These are phyloP conservation scores for Lepisosteus oculatus DNA, from an alignment of 2,113 vertebrate species.

Conservation along the genomic window DNA sequence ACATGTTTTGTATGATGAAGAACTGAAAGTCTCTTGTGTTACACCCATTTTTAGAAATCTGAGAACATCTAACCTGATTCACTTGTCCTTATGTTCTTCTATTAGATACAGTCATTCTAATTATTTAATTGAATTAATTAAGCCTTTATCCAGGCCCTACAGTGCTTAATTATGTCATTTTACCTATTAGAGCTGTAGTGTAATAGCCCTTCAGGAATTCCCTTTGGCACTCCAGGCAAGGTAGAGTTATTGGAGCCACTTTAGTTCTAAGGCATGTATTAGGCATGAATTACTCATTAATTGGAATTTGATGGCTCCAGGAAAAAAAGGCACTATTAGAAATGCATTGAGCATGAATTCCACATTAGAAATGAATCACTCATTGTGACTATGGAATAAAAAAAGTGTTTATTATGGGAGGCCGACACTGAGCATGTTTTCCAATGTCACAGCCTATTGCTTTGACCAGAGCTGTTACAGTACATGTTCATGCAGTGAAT, in stretches of 20 bases:
- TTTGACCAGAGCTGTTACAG: neutral
- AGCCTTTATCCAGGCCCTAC: neutral
- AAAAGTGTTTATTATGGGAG: neutral
- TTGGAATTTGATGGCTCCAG: neutral
- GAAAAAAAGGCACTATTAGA: neutral
- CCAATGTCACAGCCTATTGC: neutral
- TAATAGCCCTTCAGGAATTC: neutral
- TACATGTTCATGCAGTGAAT: too few species aligned
- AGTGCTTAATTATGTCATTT: conserved; percentile 8
- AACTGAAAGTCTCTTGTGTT: too few species aligned
- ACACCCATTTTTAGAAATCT: too few species aligned
- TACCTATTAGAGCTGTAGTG: conserved; percentile 4
- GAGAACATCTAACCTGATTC: neutral
- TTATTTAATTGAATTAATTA: conserved; percentile 10
- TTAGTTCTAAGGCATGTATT: neutral
- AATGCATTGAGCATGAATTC: conserved; percentile 4
- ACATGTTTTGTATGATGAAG: too few species aligned
- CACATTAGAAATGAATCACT: neutral
- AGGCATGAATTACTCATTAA: conserved; percentile 2
- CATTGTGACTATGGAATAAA: neutral
- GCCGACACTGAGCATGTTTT: too few species aligned
- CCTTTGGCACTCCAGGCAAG: neutral
- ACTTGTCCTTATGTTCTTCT: neutral
- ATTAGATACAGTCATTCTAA: conserved; percentile 3
- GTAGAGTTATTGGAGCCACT: neutral